phyloP scores from a whole-genome alignment of 2,113 vertebrate species.

The Epinephelus lanceolatus region DNA sequence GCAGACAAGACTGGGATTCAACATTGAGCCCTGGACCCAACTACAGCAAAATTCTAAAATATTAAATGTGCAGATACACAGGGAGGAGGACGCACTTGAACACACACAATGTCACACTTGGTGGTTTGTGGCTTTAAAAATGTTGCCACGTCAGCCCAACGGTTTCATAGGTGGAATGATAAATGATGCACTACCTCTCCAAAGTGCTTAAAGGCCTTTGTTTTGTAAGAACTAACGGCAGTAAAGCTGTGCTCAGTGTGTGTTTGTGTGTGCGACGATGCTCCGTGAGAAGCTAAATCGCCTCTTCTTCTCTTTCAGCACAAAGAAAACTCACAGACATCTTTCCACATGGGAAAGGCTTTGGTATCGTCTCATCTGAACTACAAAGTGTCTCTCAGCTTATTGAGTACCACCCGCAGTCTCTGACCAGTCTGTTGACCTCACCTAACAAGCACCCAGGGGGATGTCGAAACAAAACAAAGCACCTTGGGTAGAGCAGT shows the following conservation, averaged over 20 bases:
- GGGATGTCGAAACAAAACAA: constrained; percentile 29
- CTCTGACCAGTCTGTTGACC: constrained; percentile 31
- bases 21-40: background rate
- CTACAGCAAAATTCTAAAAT: background rate
- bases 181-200: constrained; percentile 29
- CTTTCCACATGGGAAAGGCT: constrained; percentile 21
- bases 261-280: background rate
- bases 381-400: constrained; percentile 40
- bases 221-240: constrained; percentile 21
- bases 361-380: constrained; percentile 26
- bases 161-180: constrained; percentile 46
- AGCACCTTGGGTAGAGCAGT: constrained; percentile 24
- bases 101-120: constrained; percentile 26
- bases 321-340: constrained; percentile 35
- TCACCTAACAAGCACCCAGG: constrained; percentile 63
- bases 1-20: background rate
- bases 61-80: constrained; percentile 6
- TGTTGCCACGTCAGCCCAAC: constrained; percentile 31
- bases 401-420: constrained; percentile 18
- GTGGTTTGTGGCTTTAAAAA: constrained; percentile 13
- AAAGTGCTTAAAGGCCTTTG: constrained; percentile 36
- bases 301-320: constrained; percentile 8
- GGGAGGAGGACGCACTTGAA: background rate
- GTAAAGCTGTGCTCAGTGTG: background rate
- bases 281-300: constrained; percentile 13